A percentile compares a stretch with the other conserved stretches of the same genome.
Conservation (phyloP, 2,888 invertebrate genomes). For the Latrodectus elegans region DNA sequence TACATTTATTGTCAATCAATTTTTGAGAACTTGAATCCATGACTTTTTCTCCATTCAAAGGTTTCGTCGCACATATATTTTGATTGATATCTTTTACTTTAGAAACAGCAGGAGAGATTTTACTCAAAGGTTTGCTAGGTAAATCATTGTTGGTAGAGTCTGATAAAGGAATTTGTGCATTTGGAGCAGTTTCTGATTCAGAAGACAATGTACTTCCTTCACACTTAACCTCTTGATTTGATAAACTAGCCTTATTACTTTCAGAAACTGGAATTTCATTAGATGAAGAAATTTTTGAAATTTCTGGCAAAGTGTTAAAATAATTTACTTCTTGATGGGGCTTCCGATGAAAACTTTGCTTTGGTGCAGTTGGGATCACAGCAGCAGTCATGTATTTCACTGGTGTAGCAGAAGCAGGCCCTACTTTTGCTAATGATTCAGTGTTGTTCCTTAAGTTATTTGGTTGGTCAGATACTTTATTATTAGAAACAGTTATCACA, state of each 20-base stretch:
- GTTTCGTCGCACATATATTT: conserved; percentile 23
- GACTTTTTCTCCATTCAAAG: conserved; percentile 14
- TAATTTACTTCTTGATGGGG: conserved; percentile 46
- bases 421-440: conserved; percentile 7
- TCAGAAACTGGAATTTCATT: conserved; percentile 4
- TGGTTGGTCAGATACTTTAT: conserved; percentile 19
- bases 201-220: conserved; percentile 6
- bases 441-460: conserved; percentile 17
- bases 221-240: conserved; percentile 35
- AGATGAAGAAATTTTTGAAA: background rate
- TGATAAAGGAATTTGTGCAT: conserved; percentile 8
- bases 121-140: conserved; percentile 21
- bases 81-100: conserved; percentile 63
- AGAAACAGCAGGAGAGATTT: conserved; percentile 36
- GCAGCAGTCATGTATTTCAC: conserved; percentile 62
- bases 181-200: conserved; percentile 10
- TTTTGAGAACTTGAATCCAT: conserved; percentile 28
- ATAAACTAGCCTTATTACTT: background rate
- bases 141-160: conserved; percentile 13
- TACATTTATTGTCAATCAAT: conserved; percentile 16
- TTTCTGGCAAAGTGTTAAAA: background rate
- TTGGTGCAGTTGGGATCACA: conserved; percentile 67
- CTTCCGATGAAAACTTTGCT: conserved; percentile 49
- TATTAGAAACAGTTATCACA: conserved; percentile 43
- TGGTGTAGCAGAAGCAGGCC: background rate